A percentile compares a stretch with the other conserved stretches of the same genome.
Evolutionary conservation across 2,888 invertebrate species (phyloP).

Genomic region (Abrostola tripartita): DNA sequence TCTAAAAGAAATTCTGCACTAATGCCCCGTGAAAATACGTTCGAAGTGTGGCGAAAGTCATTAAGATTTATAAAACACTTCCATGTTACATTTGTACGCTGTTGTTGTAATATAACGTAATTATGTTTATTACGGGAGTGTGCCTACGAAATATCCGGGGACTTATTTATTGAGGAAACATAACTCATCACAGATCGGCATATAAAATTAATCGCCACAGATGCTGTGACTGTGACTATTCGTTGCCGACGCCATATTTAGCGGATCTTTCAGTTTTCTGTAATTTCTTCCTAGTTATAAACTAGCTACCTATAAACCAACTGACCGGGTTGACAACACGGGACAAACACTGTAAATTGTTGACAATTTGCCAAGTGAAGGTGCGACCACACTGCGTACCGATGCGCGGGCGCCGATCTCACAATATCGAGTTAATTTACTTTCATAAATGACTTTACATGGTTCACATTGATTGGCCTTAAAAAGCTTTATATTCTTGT

Average conservation of each 20-base stretch:
- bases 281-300: conserved; percentile 55
- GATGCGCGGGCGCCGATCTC: conserved; percentile 45
- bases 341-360: conserved; percentile 79
- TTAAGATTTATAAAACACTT: conserved; percentile 32
- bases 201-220: conserved; percentile 51
- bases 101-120: conserved; percentile 19
- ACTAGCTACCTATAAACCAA: conserved; percentile 64
- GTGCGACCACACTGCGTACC: conserved; percentile 46
- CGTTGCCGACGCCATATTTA: conserved; percentile 22
- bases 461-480: too few relatives aligned
- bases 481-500: too few relatives aligned
- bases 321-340: conserved; percentile 77
- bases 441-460: neutral
- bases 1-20: conserved; percentile 43
- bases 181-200: conserved; percentile 55
- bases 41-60: conserved; percentile 33
- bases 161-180: conserved; percentile 63
- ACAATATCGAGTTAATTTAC: conserved; percentile 7
- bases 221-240: conserved; percentile 13
- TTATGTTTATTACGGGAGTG: conserved; percentile 22
- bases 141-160: conserved; percentile 54
- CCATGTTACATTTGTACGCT: conserved; percentile 22
- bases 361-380: conserved; percentile 80
- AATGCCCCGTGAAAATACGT: conserved; percentile 38
- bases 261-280: conserved; percentile 23